Percentiles rank a stretch among this genome's conserved stretches.
Conservation (phyloP, 2,113 vertebrate genomes). For the Syngnathoides biaculeatus region DNA sequence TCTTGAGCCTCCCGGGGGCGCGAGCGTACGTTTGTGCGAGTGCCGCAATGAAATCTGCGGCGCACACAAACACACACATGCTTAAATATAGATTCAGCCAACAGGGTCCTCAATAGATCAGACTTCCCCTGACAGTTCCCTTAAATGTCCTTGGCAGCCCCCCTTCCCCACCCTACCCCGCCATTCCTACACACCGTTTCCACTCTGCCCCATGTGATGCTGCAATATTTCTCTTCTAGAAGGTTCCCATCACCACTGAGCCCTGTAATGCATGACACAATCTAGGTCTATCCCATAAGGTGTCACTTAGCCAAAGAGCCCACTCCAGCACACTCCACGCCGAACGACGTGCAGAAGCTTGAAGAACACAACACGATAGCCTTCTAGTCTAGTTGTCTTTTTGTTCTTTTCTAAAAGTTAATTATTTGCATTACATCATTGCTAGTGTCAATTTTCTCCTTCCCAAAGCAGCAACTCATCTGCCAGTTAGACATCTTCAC, state of each 20-base stretch:
- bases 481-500: conserved; percentile 17
- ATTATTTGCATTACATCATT: conserved; percentile 29
- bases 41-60: conserved; percentile 13
- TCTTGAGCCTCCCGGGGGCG: conserved; percentile 8
- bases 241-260: conserved; percentile 58
- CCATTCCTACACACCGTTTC: conserved; percentile 53
- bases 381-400: background rate
- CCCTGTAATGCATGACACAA: conserved; percentile 63
- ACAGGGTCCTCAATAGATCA: conserved; percentile 70
- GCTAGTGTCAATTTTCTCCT: conserved; percentile 21
- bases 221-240: conserved; percentile 65
- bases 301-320: conserved; percentile 61
- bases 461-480: conserved; percentile 15
- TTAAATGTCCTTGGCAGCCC: conserved; percentile 77
- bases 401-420: conserved; percentile 2
- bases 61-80: conserved; percentile 10
- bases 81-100: conserved; percentile 57
- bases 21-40: conserved; percentile 2
- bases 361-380: background rate
- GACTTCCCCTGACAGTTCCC: conserved; percentile 67
- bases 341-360: conserved; percentile 21
- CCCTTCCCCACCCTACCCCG: conserved; percentile 17
- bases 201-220: conserved; percentile 64
- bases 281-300: conserved; percentile 68
- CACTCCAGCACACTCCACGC: conserved; percentile 38